Conservation (phyloP, 35 echinoderm and acorn worm species). For the Nesometra sesokonis region DNA sequence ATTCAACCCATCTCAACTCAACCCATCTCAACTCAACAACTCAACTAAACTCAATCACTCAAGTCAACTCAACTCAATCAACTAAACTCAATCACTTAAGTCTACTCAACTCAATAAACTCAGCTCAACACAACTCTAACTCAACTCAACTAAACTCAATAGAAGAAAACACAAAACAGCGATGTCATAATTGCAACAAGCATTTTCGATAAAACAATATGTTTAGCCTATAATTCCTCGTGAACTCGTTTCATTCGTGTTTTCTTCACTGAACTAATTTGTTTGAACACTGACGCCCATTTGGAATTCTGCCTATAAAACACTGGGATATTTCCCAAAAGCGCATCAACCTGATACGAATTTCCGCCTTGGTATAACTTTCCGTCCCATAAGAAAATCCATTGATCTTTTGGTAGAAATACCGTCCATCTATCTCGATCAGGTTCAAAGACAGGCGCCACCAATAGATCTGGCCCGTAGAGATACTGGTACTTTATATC, state of each 20-base stretch:
- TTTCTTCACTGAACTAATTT: not conserved
- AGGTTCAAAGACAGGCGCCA: conserved; percentile 69
- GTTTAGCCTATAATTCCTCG: not conserved
- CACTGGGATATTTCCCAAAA: conserved; percentile 48
- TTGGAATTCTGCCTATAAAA: conserved; percentile 42
- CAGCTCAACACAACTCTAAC: too few species aligned
- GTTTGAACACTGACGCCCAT: not conserved
- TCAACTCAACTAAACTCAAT: too few species aligned
- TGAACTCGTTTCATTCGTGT: not conserved
- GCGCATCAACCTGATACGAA: conserved; percentile 33
- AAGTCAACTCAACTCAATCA: too few species aligned
- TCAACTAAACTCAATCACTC: too few species aligned
- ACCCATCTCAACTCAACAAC: too few species aligned
- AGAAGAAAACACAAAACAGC: too few species aligned
- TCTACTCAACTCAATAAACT: too few species aligned
- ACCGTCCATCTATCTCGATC: conserved; percentile 36
- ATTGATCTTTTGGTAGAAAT: conserved; percentile 64
- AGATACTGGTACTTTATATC: conserved; percentile 81
- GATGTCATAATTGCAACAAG: too few species aligned
- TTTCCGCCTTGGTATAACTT: conserved; percentile 21
- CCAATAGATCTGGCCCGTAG: conserved; percentile 70
- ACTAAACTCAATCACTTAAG: too few species aligned
- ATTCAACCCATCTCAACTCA: too few species aligned
- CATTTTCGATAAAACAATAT: too few species aligned
- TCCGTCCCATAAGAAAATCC: conserved; percentile 68